phyloP scores from a whole-genome alignment of 2,797 vertebrate genomes.

The Sebastes trivittatus region DNA sequence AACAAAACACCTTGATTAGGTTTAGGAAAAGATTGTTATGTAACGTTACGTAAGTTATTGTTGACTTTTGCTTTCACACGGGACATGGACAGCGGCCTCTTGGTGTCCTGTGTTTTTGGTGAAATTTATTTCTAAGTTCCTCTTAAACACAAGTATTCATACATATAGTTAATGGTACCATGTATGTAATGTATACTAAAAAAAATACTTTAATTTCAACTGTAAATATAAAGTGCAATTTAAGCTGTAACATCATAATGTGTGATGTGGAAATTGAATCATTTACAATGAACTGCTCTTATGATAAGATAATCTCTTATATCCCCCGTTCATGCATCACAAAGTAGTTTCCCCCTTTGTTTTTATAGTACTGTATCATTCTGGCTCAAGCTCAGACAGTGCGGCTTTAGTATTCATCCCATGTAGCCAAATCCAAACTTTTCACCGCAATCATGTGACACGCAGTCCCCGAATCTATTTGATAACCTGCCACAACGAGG shows the following conservation, averaged over 20 bases:
- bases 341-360: slow-evolving; percentile 6
- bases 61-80: too few species aligned
- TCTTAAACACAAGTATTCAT: neutral
- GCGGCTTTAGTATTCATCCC: slow-evolving; percentile 58
- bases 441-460: slow-evolving; percentile 66
- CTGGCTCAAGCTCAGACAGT: slow-evolving; percentile 7
- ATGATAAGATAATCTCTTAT: neutral
- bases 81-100: too few species aligned
- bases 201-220: neutral
- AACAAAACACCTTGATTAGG: too few species aligned
- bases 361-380: slow-evolving; percentile 18
- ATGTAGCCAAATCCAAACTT: slow-evolving; percentile 63
- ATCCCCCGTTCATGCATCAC: neutral
- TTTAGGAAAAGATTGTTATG: too few species aligned
- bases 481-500: slow-evolving; percentile 70
- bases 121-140: too few species aligned
- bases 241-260: neutral
- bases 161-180: neutral
- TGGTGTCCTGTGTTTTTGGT: too few species aligned
- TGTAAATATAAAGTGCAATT: neutral
- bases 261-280: neutral
- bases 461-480: slow-evolving; percentile 58
- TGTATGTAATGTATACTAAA: neutral
- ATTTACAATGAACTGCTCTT: neutral
- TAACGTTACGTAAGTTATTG: too few species aligned